Conservation (phyloP, 2,113 vertebrate species). For the Ahaetulla prasina region DNA sequence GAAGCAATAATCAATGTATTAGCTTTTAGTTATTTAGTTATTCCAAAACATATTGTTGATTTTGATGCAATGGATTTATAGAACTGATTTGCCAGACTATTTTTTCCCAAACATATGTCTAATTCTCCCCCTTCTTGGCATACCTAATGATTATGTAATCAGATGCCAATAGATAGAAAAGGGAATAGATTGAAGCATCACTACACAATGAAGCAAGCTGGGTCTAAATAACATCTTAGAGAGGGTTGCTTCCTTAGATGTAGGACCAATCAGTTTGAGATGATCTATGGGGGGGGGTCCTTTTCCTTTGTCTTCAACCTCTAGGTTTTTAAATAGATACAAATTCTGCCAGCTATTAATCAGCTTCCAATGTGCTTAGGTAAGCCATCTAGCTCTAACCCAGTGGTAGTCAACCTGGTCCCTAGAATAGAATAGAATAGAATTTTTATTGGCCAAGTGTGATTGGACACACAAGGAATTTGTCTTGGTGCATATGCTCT, state of each 20-base stretch:
- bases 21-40: no score
- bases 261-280: background rate
- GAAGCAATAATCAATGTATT: no score
- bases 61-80: background rate
- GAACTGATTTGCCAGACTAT: background rate
- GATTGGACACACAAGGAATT: no score
- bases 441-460: no score
- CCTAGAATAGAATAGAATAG: no score
- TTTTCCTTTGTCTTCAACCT: background rate
- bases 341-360: background rate
- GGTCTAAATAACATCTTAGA: background rate
- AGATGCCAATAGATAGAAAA: background rate
- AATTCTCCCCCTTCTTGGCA: background rate
- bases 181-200: background rate
- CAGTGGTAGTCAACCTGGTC: no score
- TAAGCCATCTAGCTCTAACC: background rate
- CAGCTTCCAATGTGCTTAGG: background rate
- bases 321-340: background rate
- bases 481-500: no score
- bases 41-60: background rate
- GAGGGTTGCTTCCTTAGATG: background rate
- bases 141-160: background rate
- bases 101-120: background rate
- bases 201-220: background rate
- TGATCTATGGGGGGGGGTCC: background rate